Evolutionary conservation across 2,797 vertebrate genomes (phyloP).

Genomic region (Pseudochirops cupreus): DNA sequence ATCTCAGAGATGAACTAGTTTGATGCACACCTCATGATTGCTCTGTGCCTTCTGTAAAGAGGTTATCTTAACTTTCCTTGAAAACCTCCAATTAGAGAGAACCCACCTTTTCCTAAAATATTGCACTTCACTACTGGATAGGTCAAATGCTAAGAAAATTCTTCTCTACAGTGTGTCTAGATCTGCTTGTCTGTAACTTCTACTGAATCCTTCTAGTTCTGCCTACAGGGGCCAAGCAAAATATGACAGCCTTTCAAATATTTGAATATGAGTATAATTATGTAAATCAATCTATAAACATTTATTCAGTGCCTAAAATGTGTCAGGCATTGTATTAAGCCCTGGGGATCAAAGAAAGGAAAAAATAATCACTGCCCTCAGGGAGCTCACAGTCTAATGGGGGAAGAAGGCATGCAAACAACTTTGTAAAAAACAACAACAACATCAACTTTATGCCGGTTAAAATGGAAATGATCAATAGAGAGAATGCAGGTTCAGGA

Average conservation of each 20-base stretch:
- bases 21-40: not conserved
- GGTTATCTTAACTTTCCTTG: not conserved
- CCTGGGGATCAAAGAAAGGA: not conserved
- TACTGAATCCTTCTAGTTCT: not conserved
- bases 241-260: not conserved
- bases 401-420: not conserved
- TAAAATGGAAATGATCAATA: not conserved
- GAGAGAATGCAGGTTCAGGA: not conserved
- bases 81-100: not conserved
- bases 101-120: not conserved
- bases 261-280: not conserved
- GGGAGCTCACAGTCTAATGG: not conserved
- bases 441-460: not conserved
- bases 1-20: not conserved
- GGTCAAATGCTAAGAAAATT: not conserved
- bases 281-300: not conserved
- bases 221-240: not conserved
- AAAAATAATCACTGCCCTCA: not conserved
- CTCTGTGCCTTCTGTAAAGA: not conserved
- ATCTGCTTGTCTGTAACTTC: not conserved
- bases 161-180: not conserved
- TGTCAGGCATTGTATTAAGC: not conserved
- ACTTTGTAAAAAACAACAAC: not conserved
- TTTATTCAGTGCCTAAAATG: not conserved
- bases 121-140: not conserved